These are phyloP conservation scores for Polyploca ridens DNA, from an alignment of 2,888 invertebrate species.

Conservation along the genomic window DNA sequence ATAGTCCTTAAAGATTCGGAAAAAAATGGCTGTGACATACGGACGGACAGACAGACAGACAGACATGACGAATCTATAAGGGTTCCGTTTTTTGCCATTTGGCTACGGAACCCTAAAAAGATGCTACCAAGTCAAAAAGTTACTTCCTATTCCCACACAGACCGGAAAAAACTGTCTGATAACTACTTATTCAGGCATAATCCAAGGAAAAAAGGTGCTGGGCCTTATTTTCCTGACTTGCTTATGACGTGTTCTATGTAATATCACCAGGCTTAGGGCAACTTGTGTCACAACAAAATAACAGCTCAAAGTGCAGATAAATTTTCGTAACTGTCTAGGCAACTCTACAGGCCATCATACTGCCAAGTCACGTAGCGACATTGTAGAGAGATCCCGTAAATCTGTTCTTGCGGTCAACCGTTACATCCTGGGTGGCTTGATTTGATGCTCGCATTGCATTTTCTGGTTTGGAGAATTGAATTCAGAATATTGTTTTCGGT, in stretches of 20 bases:
- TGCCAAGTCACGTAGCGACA: slow-evolving; percentile 6
- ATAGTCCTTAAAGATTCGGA: no score
- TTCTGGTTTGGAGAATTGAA: background rate
- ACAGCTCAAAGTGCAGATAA: background rate
- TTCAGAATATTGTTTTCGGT: no score
- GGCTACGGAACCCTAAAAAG: no score
- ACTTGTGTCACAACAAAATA: background rate
- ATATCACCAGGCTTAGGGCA: background rate
- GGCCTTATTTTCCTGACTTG: background rate
- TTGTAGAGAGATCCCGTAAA: background rate
- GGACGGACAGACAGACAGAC: no score
- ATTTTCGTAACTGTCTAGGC: background rate
- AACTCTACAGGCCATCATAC: background rate
- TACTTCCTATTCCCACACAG: no score
- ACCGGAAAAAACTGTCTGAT: no score
- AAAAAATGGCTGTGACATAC: no score
- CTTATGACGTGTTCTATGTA: background rate
- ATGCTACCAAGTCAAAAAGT: no score
- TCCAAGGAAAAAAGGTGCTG: no score
- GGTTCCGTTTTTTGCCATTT: no score
- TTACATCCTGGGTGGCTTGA: background rate
- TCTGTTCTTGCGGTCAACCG: background rate
- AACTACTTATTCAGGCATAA: no score
- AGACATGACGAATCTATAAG: no score
- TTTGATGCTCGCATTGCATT: background rate